Percentiles rank a stretch among this genome's conserved stretches.
phyloP scores from a whole-genome alignment of 2,113 vertebrate species.

The Percina caprodes region DNA sequence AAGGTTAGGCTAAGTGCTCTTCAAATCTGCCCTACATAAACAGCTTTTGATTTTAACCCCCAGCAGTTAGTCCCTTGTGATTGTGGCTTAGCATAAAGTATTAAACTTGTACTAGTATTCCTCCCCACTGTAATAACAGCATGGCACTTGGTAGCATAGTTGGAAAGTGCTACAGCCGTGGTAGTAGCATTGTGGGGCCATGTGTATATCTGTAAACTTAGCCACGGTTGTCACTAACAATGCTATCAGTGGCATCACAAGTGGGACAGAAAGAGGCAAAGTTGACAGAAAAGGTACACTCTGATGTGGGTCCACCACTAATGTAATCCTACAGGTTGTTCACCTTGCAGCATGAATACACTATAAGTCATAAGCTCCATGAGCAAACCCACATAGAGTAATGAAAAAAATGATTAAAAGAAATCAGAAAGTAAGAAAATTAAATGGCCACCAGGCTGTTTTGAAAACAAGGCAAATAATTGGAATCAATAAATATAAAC shows the following conservation, averaged over 20 bases:
- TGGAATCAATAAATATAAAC: slow-evolving; percentile 83
- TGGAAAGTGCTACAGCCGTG: slow-evolving; percentile 54
- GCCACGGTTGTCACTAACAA: slow-evolving; percentile 57
- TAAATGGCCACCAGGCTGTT: slow-evolving; percentile 77
- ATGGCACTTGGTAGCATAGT: slow-evolving; percentile 59
- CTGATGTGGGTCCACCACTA: slow-evolving; percentile 61
- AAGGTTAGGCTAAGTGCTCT: slow-evolving; percentile 80
- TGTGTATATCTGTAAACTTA: slow-evolving; percentile 62
- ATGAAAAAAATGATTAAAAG: slow-evolving; percentile 68
- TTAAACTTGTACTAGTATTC: slow-evolving; percentile 76
- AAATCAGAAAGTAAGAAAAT: slow-evolving; percentile 72
- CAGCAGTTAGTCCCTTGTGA: slow-evolving; percentile 76
- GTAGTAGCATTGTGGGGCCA: slow-evolving; percentile 56
- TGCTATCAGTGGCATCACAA: slow-evolving; percentile 53
- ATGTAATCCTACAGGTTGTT: slow-evolving; percentile 62
- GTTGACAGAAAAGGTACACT: slow-evolving; percentile 54
- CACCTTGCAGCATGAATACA: slow-evolving; percentile 78
- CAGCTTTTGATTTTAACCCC: slow-evolving; percentile 82
- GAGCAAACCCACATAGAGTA: slow-evolving; percentile 62
- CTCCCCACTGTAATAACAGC: slow-evolving; percentile 68
- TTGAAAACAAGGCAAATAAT: slow-evolving; percentile 76
- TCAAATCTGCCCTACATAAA: slow-evolving; percentile 81
- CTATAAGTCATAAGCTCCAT: slow-evolving; percentile 66
- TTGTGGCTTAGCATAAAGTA: slow-evolving; percentile 81
- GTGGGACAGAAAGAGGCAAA: slow-evolving; percentile 56